These are phyloP conservation scores for Drosophila tanythrix DNA, from an alignment of 2,888 invertebrate species.

Conservation along the genomic window DNA sequence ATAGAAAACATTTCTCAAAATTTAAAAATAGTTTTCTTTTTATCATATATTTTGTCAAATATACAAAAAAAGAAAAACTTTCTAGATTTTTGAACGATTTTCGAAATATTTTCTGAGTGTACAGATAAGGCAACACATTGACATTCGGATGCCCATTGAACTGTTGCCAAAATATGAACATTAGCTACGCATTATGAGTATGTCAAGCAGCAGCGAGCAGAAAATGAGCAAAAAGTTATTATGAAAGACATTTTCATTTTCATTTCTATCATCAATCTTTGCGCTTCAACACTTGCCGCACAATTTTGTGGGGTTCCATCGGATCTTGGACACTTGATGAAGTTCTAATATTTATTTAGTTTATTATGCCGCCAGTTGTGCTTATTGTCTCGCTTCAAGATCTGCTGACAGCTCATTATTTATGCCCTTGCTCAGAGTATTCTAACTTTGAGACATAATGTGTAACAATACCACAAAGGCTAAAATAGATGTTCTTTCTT, in stretches of 20 bases:
- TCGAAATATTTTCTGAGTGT: neutral
- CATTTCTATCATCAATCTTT: slow-evolving; percentile 81
- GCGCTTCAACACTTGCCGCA: slow-evolving; percentile 74
- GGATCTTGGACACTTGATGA: slow-evolving; percentile 63
- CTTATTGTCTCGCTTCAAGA: slow-evolving; percentile 30
- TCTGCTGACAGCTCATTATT: slow-evolving; percentile 64
- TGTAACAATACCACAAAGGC: neutral
- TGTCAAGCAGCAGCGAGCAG: slow-evolving; percentile 33
- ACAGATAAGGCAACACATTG: slow-evolving; percentile 62
- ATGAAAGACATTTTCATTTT: slow-evolving; percentile 44
- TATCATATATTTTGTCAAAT: neutral
- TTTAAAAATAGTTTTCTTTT: neutral
- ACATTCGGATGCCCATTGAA: slow-evolving; percentile 73
- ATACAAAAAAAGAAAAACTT: neutral
- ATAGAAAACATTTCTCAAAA: neutral
- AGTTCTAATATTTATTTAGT: slow-evolving; percentile 75
- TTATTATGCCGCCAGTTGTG: slow-evolving; percentile 56
- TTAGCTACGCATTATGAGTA: slow-evolving; percentile 70
- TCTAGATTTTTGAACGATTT: accelerated
- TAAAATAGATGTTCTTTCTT: neutral
- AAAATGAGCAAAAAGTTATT: slow-evolving; percentile 52
- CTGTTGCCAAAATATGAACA: slow-evolving; percentile 75
- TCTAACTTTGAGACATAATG: neutral
- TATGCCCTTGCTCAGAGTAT: neutral
- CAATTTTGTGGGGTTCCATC: slow-evolving; percentile 22